Conservation (phyloP, 2,888 invertebrate species). For the Cinara cedri region DNA sequence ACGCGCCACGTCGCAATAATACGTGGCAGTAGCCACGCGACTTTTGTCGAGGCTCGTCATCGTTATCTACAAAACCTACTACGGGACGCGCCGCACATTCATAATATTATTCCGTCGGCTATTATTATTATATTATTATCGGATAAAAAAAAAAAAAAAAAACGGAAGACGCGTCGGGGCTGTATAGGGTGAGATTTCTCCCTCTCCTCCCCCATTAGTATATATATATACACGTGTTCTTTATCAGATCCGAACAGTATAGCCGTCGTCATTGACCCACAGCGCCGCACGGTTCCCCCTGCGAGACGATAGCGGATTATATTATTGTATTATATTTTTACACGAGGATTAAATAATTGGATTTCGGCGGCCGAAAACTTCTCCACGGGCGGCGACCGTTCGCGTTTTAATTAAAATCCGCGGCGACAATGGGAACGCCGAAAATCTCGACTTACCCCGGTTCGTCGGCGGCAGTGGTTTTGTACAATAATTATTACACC, state of each 20-base stretch:
- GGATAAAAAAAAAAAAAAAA: no score
- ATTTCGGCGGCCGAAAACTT: slow-evolving; percentile 33
- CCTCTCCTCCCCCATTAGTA: not conserved
- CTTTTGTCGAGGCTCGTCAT: not conserved
- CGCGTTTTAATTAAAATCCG: slow-evolving; percentile 48
- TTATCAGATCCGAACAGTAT: slow-evolving; percentile 16
- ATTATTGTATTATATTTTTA: not conserved
- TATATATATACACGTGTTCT: not conserved
- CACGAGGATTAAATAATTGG: slow-evolving; percentile 41
- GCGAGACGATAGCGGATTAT: slow-evolving; percentile 19
- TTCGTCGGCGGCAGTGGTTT: not conserved
- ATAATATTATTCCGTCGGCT: not conserved
- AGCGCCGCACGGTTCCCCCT: not conserved
- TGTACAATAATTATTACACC: not conserved
- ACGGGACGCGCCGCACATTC: not conserved
- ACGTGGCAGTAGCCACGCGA: not conserved
- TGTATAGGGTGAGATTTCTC: not conserved
- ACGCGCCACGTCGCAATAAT: no score
- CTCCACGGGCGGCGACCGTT: not conserved
- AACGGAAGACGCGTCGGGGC: not conserved
- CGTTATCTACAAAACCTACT: not conserved
- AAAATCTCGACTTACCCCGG: slow-evolving; percentile 38
- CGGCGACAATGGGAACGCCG: not conserved
- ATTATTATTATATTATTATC: slow-evolving; percentile 3
- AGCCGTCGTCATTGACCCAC: slow-evolving; percentile 36